phyloP scores from a whole-genome alignment of 2,888 invertebrate genomes.

The Eretmocerus hayati region DNA sequence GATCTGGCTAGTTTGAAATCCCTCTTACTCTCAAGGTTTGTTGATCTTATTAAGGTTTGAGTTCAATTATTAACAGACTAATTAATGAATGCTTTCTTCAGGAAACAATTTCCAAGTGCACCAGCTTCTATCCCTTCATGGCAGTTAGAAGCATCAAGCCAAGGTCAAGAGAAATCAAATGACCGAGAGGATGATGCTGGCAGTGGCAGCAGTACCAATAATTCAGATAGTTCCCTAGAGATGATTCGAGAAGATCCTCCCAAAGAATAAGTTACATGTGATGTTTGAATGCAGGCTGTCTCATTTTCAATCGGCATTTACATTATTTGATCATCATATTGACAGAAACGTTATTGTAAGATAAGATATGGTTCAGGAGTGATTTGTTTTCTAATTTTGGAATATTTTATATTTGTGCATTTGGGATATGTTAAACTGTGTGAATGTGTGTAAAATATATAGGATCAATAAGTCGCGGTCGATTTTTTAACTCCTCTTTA shows the following conservation, averaged over 20 bases:
- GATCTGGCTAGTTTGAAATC: constrained; percentile 44
- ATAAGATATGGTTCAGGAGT: constrained; percentile 8
- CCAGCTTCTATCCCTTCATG: constrained; percentile 68
- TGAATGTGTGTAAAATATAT: constrained; percentile 10
- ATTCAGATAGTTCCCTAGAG: constrained; percentile 48
- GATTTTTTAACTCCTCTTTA: no score
- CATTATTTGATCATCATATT: constrained; percentile 15
- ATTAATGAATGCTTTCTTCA: constrained; percentile 32
- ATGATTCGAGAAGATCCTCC: constrained; percentile 47
- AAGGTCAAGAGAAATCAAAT: constrained; percentile 36
- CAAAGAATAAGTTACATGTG: constrained; percentile 30
- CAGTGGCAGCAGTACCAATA: constrained; percentile 46
- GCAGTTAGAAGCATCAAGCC: constrained; percentile 57
- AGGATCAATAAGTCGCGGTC: constrained; percentile 15
- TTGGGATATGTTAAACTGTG: constrained; percentile 16
- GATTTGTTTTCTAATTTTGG: constrained; percentile 23
- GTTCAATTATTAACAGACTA: neutral
- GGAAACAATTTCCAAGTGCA: constrained; percentile 74
- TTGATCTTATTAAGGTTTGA: no score
- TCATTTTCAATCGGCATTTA: constrained; percentile 14
- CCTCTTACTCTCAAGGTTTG: constrained; percentile 41
- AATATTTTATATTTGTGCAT: constrained; percentile 19
- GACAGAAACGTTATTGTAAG: constrained; percentile 13
- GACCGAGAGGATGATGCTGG: constrained; percentile 45
- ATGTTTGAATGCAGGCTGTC: constrained; percentile 10